Percentiles rank a stretch among this genome's conserved stretches.
Evolutionary conservation across 2,797 vertebrate genomes (phyloP).

Genomic region (Fistularia tabacaria): DNA sequence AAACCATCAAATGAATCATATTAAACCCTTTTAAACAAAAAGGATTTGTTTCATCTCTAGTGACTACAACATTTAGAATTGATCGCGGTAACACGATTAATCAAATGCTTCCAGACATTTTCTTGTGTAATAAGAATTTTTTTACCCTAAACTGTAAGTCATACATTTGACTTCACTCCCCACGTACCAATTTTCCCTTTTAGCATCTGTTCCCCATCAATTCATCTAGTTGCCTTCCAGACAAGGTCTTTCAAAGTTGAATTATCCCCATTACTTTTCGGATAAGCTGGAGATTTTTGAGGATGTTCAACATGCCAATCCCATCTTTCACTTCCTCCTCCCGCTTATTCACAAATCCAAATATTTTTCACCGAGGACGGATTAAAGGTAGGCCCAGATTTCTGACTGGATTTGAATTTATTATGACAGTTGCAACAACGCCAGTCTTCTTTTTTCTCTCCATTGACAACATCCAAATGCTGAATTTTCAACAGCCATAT

Average conservation of each 20-base stretch:
- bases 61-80: no score
- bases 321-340: slow-evolving; percentile 16
- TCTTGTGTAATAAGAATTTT: no score
- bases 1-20: no score
- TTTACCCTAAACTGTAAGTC: no score
- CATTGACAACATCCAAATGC: slow-evolving; percentile 35
- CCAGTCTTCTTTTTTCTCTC: slow-evolving; percentile 26
- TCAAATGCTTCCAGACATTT: no score
- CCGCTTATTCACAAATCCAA: slow-evolving; percentile 18
- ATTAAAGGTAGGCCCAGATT: slow-evolving; percentile 32
- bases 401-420: slow-evolving; percentile 32
- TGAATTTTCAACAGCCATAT: slow-evolving; percentile 28
- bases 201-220: slow-evolving; percentile 50
- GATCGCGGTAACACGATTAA: no score
- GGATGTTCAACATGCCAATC: slow-evolving; percentile 33
- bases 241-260: slow-evolving; percentile 35
- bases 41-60: no score
- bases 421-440: slow-evolving; percentile 42
- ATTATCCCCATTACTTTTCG: slow-evolving; percentile 19
- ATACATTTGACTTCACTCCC: no score
- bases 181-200: slow-evolving; percentile 3
- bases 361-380: slow-evolving; percentile 26
- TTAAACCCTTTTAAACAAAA: no score
- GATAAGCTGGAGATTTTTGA: slow-evolving; percentile 32
- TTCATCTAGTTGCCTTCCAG: slow-evolving; percentile 36